A percentile compares a stretch with the other conserved stretches of the same genome.
Conservation (phyloP, 2,797 vertebrate species). For the Astyanax mexicanus region DNA sequence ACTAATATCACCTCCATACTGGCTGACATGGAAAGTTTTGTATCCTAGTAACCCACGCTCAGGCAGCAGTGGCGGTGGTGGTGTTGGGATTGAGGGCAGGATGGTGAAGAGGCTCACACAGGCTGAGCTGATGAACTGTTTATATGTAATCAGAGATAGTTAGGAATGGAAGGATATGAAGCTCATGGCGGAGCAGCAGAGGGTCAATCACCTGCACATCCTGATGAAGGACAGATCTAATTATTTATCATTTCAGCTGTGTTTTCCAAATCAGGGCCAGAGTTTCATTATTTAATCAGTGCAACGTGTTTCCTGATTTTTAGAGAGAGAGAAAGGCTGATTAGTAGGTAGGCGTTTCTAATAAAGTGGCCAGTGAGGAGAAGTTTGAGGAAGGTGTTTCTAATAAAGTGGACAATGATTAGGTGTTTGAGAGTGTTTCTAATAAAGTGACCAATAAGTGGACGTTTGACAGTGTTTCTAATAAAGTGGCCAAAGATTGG, state of each 20-base stretch:
- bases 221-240: slow-evolving; percentile 13
- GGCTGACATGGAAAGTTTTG: slow-evolving; percentile 42
- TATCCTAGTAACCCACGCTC: slow-evolving; percentile 55
- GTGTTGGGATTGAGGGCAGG: slow-evolving; percentile 18
- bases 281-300: slow-evolving; percentile 5
- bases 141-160: slow-evolving; percentile 46
- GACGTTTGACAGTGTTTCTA: background rate
- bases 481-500: background rate
- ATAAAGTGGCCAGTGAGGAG: too few relatives aligned
- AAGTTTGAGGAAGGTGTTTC: too few relatives aligned
- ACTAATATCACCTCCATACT: slow-evolving; percentile 15
- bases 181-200: background rate
- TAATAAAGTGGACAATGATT: too few relatives aligned
- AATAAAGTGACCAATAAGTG: too few relatives aligned
- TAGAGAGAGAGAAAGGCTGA: background rate
- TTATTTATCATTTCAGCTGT: slow-evolving; percentile 17
- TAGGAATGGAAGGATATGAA: slow-evolving; percentile 23
- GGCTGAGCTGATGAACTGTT: slow-evolving; percentile 49
- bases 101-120: slow-evolving; percentile 41
- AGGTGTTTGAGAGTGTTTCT: too few relatives aligned
- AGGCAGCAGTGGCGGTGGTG: background rate
- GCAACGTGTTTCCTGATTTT: background rate
- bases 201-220: slow-evolving; percentile 36
- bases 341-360: too few relatives aligned
- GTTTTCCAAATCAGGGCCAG: slow-evolving; percentile 19